A percentile compares a stretch with the other conserved stretches of the same genome.
These are phyloP conservation scores for Apamea monoglypha DNA, from an alignment of 2,888 invertebrate species.

Conservation along the genomic window DNA sequence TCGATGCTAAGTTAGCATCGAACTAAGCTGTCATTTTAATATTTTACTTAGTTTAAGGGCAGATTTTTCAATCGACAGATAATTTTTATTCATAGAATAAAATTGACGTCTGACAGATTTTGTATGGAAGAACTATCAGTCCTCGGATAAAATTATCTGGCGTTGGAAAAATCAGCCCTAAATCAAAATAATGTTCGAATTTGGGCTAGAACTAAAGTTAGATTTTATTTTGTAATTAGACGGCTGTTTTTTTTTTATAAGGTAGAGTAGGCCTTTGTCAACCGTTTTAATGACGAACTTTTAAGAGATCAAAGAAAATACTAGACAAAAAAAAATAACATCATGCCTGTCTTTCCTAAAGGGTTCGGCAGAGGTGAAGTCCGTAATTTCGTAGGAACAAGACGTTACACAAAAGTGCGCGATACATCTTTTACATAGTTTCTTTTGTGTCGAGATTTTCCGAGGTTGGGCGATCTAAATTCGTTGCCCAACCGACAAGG, in stretches of 20 bases:
- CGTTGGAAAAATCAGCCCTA: not conserved
- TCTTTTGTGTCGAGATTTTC: conserved; percentile 16
- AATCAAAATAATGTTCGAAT: not conserved
- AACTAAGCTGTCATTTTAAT: not conserved
- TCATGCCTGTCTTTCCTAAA: not conserved
- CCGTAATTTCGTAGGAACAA: not conserved
- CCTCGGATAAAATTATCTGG: too few species aligned
- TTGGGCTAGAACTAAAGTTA: not conserved
- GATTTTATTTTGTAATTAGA: not conserved
- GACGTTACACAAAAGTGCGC: not conserved
- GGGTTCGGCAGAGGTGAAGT: not conserved
- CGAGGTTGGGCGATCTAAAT: not conserved
- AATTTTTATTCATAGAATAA: too few species aligned
- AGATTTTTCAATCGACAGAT: too few species aligned
- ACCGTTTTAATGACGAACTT: not conserved
- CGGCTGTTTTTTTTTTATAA: too few species aligned
- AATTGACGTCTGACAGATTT: too few species aligned
- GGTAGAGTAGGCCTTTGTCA: not conserved
- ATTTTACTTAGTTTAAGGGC: not conserved
- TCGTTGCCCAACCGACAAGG: conserved; percentile 4
- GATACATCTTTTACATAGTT: not conserved
- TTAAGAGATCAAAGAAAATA: not conserved
- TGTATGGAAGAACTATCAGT: too few species aligned
- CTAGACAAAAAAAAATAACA: not conserved
- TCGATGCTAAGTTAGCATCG: not conserved